Evolutionary conservation across 2,113 vertebrate genomes (phyloP).

Genomic region (Litocranius walleri): DNA sequence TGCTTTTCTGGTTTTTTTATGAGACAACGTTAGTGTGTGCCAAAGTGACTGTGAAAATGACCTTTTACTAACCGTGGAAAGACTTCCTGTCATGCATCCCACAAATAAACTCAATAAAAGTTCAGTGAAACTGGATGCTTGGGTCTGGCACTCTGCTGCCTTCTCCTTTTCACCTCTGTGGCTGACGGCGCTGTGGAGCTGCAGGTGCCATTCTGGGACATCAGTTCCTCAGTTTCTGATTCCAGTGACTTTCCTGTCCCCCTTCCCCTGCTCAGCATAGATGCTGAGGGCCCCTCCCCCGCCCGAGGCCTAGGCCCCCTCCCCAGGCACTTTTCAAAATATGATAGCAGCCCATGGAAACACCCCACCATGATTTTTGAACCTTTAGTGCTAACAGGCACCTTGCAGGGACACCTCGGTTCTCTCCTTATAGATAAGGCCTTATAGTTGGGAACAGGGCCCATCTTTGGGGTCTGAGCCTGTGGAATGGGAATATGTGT

Average conservation of each 20-base stretch:
- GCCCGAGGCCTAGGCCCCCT: fast-evolving
- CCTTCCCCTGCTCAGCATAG: neutral
- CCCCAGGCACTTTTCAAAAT: neutral
- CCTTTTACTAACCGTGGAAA: slow-evolving; percentile 88
- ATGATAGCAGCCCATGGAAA: neutral
- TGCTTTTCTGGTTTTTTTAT: slow-evolving; percentile 83
- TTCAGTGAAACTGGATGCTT: slow-evolving; percentile 78
- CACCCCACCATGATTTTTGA: neutral
- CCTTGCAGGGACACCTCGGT: neutral
- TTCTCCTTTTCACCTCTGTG: slow-evolving; percentile 52
- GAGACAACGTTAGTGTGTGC: slow-evolving; percentile 93
- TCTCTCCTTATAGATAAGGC: neutral
- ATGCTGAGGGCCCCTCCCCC: no score
- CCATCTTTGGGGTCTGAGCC: neutral
- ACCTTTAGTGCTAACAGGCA: fast-evolving
- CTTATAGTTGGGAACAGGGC: neutral
- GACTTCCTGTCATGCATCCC: slow-evolving; percentile 92
- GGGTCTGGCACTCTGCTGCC: slow-evolving; percentile 62
- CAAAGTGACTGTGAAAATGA: slow-evolving; percentile 99
- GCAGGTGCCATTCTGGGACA: neutral
- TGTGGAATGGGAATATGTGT: neutral
- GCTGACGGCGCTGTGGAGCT: neutral
- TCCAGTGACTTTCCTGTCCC: neutral
- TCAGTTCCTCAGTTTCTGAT: neutral
- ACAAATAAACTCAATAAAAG: slow-evolving; percentile 88